Evolutionary conservation across 2,888 invertebrate genomes (phyloP).

Genomic region (Chymomyza caudatula): DNA sequence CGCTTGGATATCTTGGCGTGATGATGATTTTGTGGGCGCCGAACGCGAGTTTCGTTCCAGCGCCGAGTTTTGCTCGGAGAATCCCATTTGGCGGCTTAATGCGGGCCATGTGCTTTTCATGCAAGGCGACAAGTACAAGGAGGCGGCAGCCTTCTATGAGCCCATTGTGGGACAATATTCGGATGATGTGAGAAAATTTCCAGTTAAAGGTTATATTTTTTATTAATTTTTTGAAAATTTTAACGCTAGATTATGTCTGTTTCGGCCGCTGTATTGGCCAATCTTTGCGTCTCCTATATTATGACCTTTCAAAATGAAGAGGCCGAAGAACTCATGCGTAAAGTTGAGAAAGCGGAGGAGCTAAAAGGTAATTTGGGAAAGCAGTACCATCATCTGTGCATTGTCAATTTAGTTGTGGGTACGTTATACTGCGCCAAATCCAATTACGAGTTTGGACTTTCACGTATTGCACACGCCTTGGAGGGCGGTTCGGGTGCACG

Average conservation of each 20-base stretch:
- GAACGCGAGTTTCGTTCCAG: slow-evolving; percentile 98
- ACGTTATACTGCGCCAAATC: slow-evolving; percentile 99
- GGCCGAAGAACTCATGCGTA: slow-evolving; percentile 98
- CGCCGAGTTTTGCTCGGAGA: slow-evolving; percentile 98
- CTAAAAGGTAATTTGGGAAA: slow-evolving; percentile 90
- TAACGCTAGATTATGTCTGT: slow-evolving; percentile 88
- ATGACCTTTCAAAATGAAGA: slow-evolving; percentile 99
- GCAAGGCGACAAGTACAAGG: slow-evolving; percentile 99
- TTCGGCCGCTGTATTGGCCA: slow-evolving; percentile 98
- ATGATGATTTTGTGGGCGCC: slow-evolving; percentile 96
- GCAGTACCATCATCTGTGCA: slow-evolving; percentile 97
- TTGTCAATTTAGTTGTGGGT: slow-evolving; percentile 98
- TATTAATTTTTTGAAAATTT: neutral
- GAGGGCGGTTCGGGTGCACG: slow-evolving; percentile 80
- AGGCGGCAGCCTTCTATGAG: slow-evolving; percentile 98
- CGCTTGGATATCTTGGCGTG: slow-evolving; percentile 99
- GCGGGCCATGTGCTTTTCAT: slow-evolving; percentile 99
- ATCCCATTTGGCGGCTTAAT: slow-evolving; percentile 97
- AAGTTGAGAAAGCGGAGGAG: slow-evolving; percentile 99
- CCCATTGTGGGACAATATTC: slow-evolving; percentile 97
- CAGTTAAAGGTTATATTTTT: neutral
- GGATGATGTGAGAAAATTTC: slow-evolving; percentile 82
- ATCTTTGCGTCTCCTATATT: slow-evolving; percentile 98
- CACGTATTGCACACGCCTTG: slow-evolving; percentile 96
- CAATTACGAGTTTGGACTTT: slow-evolving; percentile 99